Conservation (phyloP, 2,888 invertebrate species). For the Lithosia quadra region DNA sequence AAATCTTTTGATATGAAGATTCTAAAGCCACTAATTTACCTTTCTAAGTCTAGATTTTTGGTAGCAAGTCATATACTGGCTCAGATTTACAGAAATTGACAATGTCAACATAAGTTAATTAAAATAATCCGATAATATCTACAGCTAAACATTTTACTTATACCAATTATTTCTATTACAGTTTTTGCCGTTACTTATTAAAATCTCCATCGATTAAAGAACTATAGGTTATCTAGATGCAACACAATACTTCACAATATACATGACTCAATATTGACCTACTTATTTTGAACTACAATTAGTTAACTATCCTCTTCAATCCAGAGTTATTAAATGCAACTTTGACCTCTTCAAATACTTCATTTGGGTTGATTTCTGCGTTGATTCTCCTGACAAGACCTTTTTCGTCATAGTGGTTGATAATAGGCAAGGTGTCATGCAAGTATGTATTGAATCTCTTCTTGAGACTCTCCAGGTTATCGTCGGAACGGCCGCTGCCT, state of each 20-base stretch:
- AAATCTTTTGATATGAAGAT: background rate
- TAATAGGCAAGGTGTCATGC: conserved; percentile 95
- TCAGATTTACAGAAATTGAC: background rate
- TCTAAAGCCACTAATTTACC: background rate
- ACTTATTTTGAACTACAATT: conserved; percentile 50
- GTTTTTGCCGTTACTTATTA: background rate
- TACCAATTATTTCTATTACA: conserved; percentile 11
- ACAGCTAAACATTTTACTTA: background rate
- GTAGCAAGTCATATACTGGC: background rate
- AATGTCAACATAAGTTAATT: background rate
- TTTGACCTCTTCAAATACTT: conserved; percentile 89
- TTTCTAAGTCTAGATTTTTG: background rate
- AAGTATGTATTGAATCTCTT: conserved; percentile 95
- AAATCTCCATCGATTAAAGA: conserved; percentile 21
- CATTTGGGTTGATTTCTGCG: conserved; percentile 88
- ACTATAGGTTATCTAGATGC: conserved; percentile 34
- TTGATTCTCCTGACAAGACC: conserved; percentile 92
- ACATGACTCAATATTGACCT: conserved; percentile 44
- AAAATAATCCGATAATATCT: conserved; percentile 2
- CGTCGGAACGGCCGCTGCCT: conserved; percentile 97
- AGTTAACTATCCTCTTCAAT: conserved; percentile 63
- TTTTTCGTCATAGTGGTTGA: conserved; percentile 91
- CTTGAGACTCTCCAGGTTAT: conserved; percentile 95
- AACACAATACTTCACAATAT: conserved; percentile 33
- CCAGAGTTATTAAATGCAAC: conserved; percentile 80